Conservation (phyloP, 2,888 invertebrate species). For the Elegia similella region DNA sequence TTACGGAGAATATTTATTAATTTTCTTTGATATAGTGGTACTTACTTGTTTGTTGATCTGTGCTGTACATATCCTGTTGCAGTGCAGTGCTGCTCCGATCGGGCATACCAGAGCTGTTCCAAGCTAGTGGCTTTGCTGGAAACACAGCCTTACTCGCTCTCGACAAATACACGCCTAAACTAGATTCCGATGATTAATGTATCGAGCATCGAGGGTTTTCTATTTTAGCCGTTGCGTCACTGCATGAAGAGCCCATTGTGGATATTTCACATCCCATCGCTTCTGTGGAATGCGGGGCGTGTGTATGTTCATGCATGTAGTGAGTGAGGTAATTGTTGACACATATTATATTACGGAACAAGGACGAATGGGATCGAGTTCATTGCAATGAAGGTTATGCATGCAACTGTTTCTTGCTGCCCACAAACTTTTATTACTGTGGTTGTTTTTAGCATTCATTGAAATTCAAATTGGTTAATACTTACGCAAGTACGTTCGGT, state of each 20-base stretch:
- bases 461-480: too few species aligned
- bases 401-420: not conserved
- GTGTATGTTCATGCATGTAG: not conserved
- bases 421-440: too few species aligned
- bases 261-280: constrained; percentile 7
- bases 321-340: constrained; percentile 6
- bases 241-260: not conserved
- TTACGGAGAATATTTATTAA: too few species aligned
- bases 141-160: not conserved
- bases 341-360: not conserved
- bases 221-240: not conserved
- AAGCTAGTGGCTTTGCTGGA: too few species aligned
- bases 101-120: too few species aligned
- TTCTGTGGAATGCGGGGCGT: not conserved
- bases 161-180: not conserved
- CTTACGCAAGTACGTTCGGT: too few species aligned
- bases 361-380: not conserved
- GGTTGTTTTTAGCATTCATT: too few species aligned
- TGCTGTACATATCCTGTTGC: too few species aligned
- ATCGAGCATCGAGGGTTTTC: constrained; percentile 1
- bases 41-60: too few species aligned
- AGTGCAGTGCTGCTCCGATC: too few species aligned
- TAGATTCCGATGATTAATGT: constrained; percentile 11
- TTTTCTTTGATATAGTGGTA: too few species aligned
- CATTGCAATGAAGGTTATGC: not conserved